Evolutionary conservation across 2,888 invertebrate species (phyloP).

Genomic region (Andrena hattorfiana): DNA sequence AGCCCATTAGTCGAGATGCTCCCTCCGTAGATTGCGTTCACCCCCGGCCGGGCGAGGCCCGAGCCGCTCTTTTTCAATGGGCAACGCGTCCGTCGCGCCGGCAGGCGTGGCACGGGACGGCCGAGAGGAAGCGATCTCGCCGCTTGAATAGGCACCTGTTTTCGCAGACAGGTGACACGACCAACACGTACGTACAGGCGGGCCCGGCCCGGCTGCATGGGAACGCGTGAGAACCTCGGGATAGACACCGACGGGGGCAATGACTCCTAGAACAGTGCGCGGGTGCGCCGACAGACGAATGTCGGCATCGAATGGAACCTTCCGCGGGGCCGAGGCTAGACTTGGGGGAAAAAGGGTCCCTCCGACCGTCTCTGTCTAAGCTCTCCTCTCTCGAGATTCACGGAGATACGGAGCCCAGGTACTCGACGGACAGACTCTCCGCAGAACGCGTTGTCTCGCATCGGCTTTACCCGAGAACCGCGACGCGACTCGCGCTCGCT

Average conservation of each 20-base stretch:
- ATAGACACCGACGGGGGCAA: constrained; percentile 69
- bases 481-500: too few species aligned
- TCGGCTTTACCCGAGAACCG: too few species aligned
- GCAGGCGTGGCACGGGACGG: constrained; percentile 28
- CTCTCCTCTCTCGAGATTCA: constrained; percentile 38
- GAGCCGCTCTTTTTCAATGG: constrained; percentile 34
- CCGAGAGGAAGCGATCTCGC: constrained; percentile 57
- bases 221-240: constrained; percentile 70
- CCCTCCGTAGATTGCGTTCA: background rate
- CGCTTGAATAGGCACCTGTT: constrained; percentile 80
- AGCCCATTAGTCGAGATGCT: constrained; percentile 50
- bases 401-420: constrained; percentile 10
- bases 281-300: constrained; percentile 57
- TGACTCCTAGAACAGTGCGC: constrained; percentile 65
- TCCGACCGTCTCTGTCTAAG: constrained; percentile 33
- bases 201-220: constrained; percentile 34
- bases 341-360: constrained; percentile 31
- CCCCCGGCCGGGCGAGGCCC: constrained; percentile 24
- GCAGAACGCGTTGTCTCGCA: constrained; percentile 1
- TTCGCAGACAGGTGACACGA: constrained; percentile 76
- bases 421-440: constrained; percentile 19
- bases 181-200: constrained; percentile 53
- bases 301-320: constrained; percentile 47
- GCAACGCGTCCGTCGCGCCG: constrained; percentile 47
- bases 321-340: constrained; percentile 15